Base-by-base conservation (phyloP, 92 coral and sea anemone species). In the Bergia puertoricense region DNA sequence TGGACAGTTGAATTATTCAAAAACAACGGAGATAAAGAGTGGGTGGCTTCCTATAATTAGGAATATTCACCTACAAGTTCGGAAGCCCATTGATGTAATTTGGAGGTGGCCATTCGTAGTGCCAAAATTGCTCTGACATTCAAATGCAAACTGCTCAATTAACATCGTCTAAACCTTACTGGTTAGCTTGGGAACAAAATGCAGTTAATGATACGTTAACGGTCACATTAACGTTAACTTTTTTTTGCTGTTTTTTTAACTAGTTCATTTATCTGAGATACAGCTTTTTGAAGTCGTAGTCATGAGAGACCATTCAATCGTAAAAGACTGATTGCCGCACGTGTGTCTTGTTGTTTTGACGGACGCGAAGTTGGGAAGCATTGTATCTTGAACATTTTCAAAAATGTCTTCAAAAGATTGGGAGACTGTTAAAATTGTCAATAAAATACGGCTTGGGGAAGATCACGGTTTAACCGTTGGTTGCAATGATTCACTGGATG, bases 361-460 rank as follows among this genome's bases (percentile, higher is more conserved):
- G 66, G 80, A 1, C 42, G 77, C 51, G 74, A 82, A 23, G 16
- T 36, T 36, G 11, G 73, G 6, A 43, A 39, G 6, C 43, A 36
- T 38, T 39, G 20, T 42, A 18, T 23, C 13, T 39, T 39, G n/a
- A 3, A 9, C 6, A 42, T 30, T 14, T 37, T 16, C 73, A 45
- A 38, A 54, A 38, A 69, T 50, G 93, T 85, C 90, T 78, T 91
- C 92, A 65, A 89, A 88, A 71, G 88, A 86, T 37, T 92, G 94
- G 94, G 94, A 81, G 11, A 89, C 84, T 77, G 88, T 92, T 23
- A 92, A 86, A 80, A 80, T 85, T 72, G 72, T 89, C n/a, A 18
- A 74, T 4, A 90, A 90, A 40, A 71, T 92, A n/a, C 81, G 94
- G n/a, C 94, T 92, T 9, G 88, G 85, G n/a, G 80, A 57, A 11